Base-by-base conservation (phyloP, 2,797 vertebrate species). In the Heterohyrax brucei region DNA sequence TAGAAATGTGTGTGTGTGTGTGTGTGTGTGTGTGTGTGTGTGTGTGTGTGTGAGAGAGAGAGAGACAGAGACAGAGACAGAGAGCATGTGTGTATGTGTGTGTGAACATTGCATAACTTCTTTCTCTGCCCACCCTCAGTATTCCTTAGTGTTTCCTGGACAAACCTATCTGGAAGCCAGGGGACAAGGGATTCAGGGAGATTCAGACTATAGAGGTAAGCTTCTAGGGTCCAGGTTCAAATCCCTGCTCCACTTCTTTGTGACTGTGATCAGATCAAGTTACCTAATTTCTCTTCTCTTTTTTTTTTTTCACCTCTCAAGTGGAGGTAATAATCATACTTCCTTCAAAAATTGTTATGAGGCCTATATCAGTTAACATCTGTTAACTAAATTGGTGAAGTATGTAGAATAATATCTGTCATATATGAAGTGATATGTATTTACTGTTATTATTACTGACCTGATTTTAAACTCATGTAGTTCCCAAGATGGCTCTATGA, bases 401-500 rank as follows among this genome's bases (percentile, higher is more conserved):
- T 14, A 53, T 64, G 30, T 48, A 46, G 8, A 87, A 68, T 64
- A 10, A 24, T 87, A 1, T 44, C 59, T 66, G 70, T 30, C 19
- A 59, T 3, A 4, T 39, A 70, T 21, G 48, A 88, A 82, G 24
- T 48, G 28, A 59, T 53, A 10, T 48, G 8, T 87, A 10, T 75
- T 82, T 85, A 14, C 64, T 72, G 2, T 73, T 91, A 13, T 81
- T 30, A 76, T 75, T 73, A 75, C 50, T 44, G 30, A 76, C 59
- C 24, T 87, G 61, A 56, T 73, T 93, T 91, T 89, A 81, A 94
- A 64, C 26, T 44, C 70, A 79, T 70, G 85, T 78, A 56, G 9
- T 92, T 66, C 73, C 90, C 21, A 19, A 19, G 61, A 68, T 53
- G 46, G 64, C 68, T 85, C 33, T 79, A 7, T 19, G 48, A 86